phyloP scores from a whole-genome alignment of 2,113 vertebrate genomes.

The Chlamydotis undulata region DNA sequence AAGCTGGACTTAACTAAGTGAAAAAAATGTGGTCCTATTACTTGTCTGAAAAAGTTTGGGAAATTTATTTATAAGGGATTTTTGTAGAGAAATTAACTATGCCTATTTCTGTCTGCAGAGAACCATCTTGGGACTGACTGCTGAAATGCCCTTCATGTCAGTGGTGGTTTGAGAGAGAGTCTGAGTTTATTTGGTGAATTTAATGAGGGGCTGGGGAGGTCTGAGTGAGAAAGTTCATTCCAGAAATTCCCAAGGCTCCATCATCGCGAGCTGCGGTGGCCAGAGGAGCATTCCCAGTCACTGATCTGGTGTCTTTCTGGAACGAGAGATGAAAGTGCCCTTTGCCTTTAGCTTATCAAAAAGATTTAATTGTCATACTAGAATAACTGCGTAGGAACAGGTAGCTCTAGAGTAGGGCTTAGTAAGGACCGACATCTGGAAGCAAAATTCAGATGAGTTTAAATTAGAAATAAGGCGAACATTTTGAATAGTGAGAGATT shows the following conservation, averaged over 20 bases:
- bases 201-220: background rate
- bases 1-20: background rate
- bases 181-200: background rate
- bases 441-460: background rate
- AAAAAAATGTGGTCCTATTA: background rate
- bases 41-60: background rate
- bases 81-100: background rate
- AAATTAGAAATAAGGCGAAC: background rate
- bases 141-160: background rate
- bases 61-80: background rate
- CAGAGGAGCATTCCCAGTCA: background rate
- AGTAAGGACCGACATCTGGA: background rate
- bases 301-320: background rate
- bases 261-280: accelerated
- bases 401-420: background rate
- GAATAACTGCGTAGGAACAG: background rate
- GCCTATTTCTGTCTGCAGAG: background rate
- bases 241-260: background rate
- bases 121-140: background rate
- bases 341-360: background rate
- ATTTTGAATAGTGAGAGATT: background rate
- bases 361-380: background rate
- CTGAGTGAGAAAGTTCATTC: background rate
- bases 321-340: background rate
- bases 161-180: background rate